Evolutionary conservation across 1,140 invertebrate species (phyloP).

Genomic region (Drosophila prosaltans): DNA sequence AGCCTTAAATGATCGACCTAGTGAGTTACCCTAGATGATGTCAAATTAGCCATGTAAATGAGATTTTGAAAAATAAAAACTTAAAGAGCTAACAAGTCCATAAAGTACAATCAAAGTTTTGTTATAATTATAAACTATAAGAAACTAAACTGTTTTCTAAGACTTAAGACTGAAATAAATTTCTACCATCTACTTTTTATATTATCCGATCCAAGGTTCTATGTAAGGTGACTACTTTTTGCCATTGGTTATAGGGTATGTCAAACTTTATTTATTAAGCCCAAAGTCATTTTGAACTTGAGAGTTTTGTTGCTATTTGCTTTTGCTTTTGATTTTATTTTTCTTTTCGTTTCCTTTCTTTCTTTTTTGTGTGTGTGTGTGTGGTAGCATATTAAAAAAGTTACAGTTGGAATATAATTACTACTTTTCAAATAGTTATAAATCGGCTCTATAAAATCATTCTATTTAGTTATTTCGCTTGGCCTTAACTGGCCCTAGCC

Average conservation of each 20-base stretch:
- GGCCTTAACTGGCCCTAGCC: background rate
- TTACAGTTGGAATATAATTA: constrained; percentile 12
- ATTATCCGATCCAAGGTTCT: no score
- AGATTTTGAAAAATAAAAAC: no score
- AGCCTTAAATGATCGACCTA: background rate
- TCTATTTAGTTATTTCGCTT: background rate
- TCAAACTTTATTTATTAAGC: constrained; percentile 9
- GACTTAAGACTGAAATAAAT: no score
- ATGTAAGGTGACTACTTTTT: background rate
- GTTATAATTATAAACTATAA: no score
- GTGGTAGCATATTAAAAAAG: constrained; percentile 6
- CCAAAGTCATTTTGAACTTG: constrained; percentile 12
- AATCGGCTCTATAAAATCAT: constrained; percentile 5
- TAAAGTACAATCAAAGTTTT: no score
- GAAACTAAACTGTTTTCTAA: no score
- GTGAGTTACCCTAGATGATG: background rate
- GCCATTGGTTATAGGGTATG: background rate
- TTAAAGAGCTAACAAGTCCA: no score
- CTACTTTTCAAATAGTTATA: constrained; percentile 5
- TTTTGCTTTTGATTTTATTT: constrained; percentile 1
- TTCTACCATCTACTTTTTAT: no score
- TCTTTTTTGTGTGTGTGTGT: background rate
- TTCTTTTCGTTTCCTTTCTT: background rate
- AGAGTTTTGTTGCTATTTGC: constrained; percentile 2
- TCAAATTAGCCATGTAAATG: no score